phyloP scores from a whole-genome alignment of 2,113 vertebrate species.

The Poecile atricapillus region DNA sequence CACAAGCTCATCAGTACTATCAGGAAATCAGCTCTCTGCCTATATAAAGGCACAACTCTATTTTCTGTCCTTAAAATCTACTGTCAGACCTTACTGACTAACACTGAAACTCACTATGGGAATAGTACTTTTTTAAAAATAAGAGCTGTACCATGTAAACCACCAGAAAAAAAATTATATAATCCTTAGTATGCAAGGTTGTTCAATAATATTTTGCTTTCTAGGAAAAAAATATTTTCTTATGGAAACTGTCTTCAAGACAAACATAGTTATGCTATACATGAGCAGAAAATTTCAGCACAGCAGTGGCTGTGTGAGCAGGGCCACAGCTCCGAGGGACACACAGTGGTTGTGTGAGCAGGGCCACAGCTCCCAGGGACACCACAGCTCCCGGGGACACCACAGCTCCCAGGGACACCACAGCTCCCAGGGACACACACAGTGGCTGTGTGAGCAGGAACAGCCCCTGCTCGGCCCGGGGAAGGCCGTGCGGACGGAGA shows the following conservation, averaged over 20 bases:
- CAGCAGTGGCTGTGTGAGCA: not conserved
- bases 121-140: not conserved
- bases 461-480: no score
- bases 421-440: no score
- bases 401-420: no score
- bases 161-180: not conserved
- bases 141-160: not conserved
- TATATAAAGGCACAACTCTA: not conserved
- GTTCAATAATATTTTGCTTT: not conserved
- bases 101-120: not conserved
- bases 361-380: no score
- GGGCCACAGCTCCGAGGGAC: not conserved
- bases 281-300: not conserved
- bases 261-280: not conserved
- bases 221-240: not conserved
- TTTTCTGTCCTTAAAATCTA: not conserved
- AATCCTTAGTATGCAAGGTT: not conserved
- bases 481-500: no score
- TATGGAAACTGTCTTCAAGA: not conserved
- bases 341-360: no score
- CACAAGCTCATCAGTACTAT: not conserved
- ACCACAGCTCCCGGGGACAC: no score
- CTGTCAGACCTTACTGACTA: not conserved
- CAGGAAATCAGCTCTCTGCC: not conserved
- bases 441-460: not conserved